Evolutionary conservation across 2,888 invertebrate species (phyloP), one percentile per base, ranked within the genome.

Genomic region (Drosophila multiciliata): DNA sequence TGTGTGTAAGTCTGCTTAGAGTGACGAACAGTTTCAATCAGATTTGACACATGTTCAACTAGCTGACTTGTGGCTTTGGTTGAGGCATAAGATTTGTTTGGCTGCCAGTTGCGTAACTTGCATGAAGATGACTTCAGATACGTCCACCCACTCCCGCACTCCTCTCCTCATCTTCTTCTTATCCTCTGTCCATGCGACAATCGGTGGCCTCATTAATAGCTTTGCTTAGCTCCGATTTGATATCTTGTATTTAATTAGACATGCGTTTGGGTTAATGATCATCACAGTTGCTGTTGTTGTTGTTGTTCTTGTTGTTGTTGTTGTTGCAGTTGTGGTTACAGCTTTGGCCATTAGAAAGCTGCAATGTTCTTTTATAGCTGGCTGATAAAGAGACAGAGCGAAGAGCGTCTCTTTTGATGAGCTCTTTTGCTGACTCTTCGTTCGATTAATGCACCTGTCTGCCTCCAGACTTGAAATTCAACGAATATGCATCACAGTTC

Each of bases 181-280:
- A 50, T 45, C n/a, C 8, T 29, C n/a, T 48, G 65, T 45, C 54
- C 50, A 58, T 62, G 58, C 75, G 73, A 71, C 80, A 79, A 75
- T 71, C 69, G 59, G 69, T 83, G 86, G 81, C 86, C 84, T 65
- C 83, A 83, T 86, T 85, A 73, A 61, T 35, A n/a, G 55, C 32
- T 36, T 58, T 57, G 78, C 54, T 54, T 35, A 59, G 55, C 60
- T 75, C 40, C 70, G 70, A 80, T 79, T 75, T 77, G 81, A 75
- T 79, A 85, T 85, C 84, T 83, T 9, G 77, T 74, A 83, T 83
- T 83, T 88, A 86, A 86, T 86, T 88, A 87, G 87, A 72, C 89
- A 80, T 85, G 87, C 83, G 77, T 83, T 86, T 78, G 69, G 23
- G 70, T 45, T 71, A 73, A 73, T 83, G 76, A 80, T 81, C 74